These are phyloP conservation scores for Halocynthia roretzi DNA, from an alignment of 23 tunicate species.

Conservation along the genomic window DNA sequence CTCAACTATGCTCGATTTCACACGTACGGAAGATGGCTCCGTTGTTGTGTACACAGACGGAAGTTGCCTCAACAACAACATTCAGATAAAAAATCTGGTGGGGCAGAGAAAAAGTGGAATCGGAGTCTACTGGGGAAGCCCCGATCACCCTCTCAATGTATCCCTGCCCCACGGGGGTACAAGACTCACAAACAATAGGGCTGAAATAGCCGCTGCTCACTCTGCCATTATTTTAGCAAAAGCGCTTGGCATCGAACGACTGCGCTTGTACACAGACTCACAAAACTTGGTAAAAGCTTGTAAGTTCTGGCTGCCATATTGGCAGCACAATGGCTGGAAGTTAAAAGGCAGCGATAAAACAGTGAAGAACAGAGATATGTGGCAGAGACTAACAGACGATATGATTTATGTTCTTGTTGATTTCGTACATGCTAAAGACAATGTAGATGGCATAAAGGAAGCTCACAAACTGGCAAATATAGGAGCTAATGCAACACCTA, in stretches of 20 bases:
- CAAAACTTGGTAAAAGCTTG: constrained; percentile 20
- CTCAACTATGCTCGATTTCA: background rate
- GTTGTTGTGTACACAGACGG: constrained; percentile 49
- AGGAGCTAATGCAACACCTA: constrained; percentile 9
- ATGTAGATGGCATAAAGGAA: constrained; percentile 10
- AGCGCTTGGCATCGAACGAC: constrained; percentile 7
- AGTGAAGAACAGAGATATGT: constrained; percentile 13
- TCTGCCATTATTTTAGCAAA: constrained; percentile 23
- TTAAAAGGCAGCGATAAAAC: background rate
- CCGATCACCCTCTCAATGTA: constrained; percentile 33
- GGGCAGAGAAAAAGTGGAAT: constrained; percentile 20
- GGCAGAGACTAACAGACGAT: constrained; percentile 11
- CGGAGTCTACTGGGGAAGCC: constrained; percentile 37
- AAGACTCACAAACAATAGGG: constrained; percentile 11
- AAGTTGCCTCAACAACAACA: constrained; percentile 40
- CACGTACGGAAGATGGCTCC: background rate
- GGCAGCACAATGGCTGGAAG: constrained; percentile 29
- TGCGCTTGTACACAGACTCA: constrained; percentile 32
- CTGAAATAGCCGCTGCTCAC: constrained; percentile 46
- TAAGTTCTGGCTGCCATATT: constrained; percentile 15
- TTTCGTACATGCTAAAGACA: background rate
- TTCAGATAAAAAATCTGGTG: background rate
- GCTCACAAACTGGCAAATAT: constrained; percentile 19
- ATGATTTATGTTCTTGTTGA: constrained; percentile 10
- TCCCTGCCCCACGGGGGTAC: constrained; percentile 17